Percentiles rank a stretch among this genome's conserved stretches.
phyloP scores from a whole-genome alignment of 2,888 invertebrate genomes.

The Dioctria rufipes region DNA sequence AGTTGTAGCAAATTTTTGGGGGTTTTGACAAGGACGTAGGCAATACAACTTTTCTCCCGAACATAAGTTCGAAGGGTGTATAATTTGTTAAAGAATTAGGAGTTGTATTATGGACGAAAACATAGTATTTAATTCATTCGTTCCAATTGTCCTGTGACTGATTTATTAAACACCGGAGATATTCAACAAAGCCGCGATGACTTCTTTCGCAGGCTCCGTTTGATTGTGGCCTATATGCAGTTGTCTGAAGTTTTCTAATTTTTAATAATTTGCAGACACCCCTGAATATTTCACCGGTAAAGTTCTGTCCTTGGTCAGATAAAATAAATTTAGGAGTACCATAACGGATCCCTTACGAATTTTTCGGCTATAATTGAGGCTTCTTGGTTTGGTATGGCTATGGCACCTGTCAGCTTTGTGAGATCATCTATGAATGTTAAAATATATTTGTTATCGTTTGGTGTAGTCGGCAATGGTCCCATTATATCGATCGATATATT shows the following conservation, averaged over 20 bases:
- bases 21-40: background rate
- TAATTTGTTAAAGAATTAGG: background rate
- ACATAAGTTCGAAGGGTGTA: slow-evolving; percentile 14
- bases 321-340: too few species aligned
- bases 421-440: slow-evolving; percentile 23
- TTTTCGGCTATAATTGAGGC: too few species aligned
- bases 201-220: slow-evolving; percentile 21
- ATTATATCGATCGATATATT: background rate
- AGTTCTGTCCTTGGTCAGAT: too few species aligned
- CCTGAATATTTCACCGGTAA: background rate
- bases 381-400: background rate
- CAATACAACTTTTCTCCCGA: background rate
- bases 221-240: slow-evolving; percentile 20
- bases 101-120: slow-evolving; percentile 18
- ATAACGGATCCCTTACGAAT: background rate
- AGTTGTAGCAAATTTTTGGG: background rate
- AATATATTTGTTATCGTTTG: slow-evolving; percentile 29
- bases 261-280: slow-evolving; percentile 6
- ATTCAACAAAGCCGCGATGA: slow-evolving; percentile 1
- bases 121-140: slow-evolving; percentile 13
- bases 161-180: slow-evolving; percentile 11
- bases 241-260: slow-evolving; percentile 22
- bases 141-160: slow-evolving; percentile 5
- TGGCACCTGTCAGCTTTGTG: background rate
- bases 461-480: background rate